phyloP scores from a whole-genome alignment of 2,888 invertebrate species.

The Microplitis manilae region DNA sequence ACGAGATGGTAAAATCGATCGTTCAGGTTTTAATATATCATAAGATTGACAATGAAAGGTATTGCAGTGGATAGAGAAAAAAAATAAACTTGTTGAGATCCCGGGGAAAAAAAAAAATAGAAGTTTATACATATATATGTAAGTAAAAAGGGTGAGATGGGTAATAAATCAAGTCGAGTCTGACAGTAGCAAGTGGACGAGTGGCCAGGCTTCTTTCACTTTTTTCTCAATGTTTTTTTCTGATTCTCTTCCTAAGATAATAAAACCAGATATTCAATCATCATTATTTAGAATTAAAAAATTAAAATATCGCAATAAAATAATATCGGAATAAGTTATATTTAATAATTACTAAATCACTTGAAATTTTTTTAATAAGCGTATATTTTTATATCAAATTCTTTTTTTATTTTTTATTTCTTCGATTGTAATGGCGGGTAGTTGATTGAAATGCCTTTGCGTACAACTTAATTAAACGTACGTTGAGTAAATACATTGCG shows the following conservation, averaged over 20 bases:
- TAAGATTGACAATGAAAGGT: constrained; percentile 64
- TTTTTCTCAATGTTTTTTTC: constrained; percentile 9
- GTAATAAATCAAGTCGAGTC: constrained; percentile 60
- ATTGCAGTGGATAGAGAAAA: constrained; percentile 2
- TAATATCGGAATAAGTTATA: not conserved
- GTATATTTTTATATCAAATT: not conserved
- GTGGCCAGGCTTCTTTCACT: constrained; percentile 40
- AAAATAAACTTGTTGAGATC: constrained; percentile 8
- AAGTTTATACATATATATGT: not conserved
- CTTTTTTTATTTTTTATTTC: not conserved
- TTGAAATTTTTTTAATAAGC: not conserved
- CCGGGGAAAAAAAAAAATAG: constrained; percentile 17
- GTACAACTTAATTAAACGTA: constrained; percentile 42
- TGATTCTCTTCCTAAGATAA: not conserved
- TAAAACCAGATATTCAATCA: not conserved
- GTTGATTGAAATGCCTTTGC: constrained; percentile 9
- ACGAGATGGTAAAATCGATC: not conserved
- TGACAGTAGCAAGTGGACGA: constrained; percentile 59
- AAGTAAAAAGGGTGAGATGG: constrained; percentile 42
- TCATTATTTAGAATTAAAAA: not conserved
- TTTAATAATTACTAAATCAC: not conserved
- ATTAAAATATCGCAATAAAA: not conserved
- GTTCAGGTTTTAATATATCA: not conserved
- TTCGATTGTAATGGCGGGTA: not conserved
- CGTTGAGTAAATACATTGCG: constrained; percentile 39